Evolutionary conservation across 2,888 invertebrate genomes (phyloP).

Genomic region (Diplazon laetatorius): DNA sequence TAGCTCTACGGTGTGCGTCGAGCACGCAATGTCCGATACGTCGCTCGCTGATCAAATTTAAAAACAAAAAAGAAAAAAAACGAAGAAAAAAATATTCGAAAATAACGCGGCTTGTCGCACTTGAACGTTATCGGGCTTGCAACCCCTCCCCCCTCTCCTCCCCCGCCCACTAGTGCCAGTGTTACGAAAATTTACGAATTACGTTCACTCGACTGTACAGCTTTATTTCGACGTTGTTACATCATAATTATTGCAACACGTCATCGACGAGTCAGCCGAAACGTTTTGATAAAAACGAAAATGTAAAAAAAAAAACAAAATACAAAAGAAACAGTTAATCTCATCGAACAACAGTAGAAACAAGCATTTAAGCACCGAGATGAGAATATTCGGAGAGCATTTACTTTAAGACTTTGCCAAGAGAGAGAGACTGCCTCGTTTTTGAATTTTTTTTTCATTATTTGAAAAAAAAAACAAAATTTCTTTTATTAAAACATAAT

Average conservation of each 20-base stretch:
- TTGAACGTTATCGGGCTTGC: constrained; percentile 48
- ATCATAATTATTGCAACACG: constrained; percentile 64
- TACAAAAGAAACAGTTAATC: constrained; percentile 7
- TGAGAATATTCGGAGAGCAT: too few relatives aligned
- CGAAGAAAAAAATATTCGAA: constrained; percentile 22
- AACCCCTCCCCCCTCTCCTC: too few relatives aligned
- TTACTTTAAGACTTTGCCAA: constrained; percentile 3
- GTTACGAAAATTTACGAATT: constrained; percentile 68
- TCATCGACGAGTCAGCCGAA: constrained; percentile 43
- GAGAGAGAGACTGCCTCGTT: constrained; percentile 7
- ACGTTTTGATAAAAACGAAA: constrained; percentile 18
- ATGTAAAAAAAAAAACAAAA: constrained; percentile 19
- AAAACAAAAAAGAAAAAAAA: constrained; percentile 16
- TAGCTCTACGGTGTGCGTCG: constrained; percentile 52
- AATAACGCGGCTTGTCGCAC: constrained; percentile 51
- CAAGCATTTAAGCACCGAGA: too few relatives aligned
- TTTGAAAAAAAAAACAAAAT: too few relatives aligned
- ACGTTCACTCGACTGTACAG: constrained; percentile 74
- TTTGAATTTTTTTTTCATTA: too few relatives aligned
- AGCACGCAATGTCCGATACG: constrained; percentile 72
- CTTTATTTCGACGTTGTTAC: constrained; percentile 73
- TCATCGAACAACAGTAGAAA: neutral
- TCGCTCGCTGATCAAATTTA: constrained; percentile 57
- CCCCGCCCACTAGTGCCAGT: too few relatives aligned
- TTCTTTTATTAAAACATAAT: constrained; percentile 7